Evolutionary conservation across 2,888 invertebrate species (phyloP).

Genomic region (Pyralis farinalis): DNA sequence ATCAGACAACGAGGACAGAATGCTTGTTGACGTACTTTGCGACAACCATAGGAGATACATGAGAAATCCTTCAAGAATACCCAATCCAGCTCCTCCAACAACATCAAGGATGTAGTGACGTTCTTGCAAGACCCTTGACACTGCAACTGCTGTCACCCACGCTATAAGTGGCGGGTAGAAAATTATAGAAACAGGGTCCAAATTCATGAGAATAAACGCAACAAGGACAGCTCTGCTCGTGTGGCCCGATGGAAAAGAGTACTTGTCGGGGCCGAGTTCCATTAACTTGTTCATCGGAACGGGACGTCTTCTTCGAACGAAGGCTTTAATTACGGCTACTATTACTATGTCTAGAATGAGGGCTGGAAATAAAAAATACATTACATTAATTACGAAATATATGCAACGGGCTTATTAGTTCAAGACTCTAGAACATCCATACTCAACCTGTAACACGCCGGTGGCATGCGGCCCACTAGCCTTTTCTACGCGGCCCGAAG

Average conservation of each 20-base stretch:
- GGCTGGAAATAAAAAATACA: slow-evolving; percentile 75
- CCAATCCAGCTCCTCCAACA: slow-evolving; percentile 86
- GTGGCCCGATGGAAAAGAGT: slow-evolving; percentile 96
- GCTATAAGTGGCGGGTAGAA: slow-evolving; percentile 83
- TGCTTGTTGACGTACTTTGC: slow-evolving; percentile 78
- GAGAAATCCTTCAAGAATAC: slow-evolving; percentile 85
- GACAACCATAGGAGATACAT: slow-evolving; percentile 86
- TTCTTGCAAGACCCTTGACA: slow-evolving; percentile 90
- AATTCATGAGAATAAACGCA: slow-evolving; percentile 84
- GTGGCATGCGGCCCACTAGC: too few species aligned
- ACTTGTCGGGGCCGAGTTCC: slow-evolving; percentile 92
- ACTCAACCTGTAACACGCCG: too few species aligned
- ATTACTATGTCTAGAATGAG: slow-evolving; percentile 89
- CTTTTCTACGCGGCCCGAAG: too few species aligned
- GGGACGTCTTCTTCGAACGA: slow-evolving; percentile 89
- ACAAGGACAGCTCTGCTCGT: slow-evolving; percentile 91
- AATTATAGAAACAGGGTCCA: slow-evolving; percentile 83
- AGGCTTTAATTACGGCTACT: slow-evolving; percentile 89
- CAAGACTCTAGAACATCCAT: too few species aligned
- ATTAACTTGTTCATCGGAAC: slow-evolving; percentile 84
- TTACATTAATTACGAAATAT: too few species aligned
- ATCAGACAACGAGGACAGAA: slow-evolving; percentile 83
- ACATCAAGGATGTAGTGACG: slow-evolving; percentile 95
- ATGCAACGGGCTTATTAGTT: too few species aligned
- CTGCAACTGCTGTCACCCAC: slow-evolving; percentile 88